phyloP scores from a whole-genome alignment of 2,113 vertebrate genomes.

The Paradisaea rubra region DNA sequence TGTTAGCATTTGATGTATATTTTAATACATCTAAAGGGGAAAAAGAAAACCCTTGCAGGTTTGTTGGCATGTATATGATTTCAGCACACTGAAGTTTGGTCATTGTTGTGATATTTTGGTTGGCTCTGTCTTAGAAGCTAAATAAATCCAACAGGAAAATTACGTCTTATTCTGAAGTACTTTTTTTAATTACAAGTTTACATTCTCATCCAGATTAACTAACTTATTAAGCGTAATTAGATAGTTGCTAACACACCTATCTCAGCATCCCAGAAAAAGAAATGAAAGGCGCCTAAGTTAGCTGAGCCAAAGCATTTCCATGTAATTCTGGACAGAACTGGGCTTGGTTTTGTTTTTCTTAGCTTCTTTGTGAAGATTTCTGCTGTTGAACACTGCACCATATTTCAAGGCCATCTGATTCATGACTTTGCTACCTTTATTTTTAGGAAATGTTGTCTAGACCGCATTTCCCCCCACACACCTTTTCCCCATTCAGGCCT shows the following conservation, averaged over 20 bases:
- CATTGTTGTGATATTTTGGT: neutral
- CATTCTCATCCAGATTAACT: neutral
- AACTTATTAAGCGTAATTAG: neutral
- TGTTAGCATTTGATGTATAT: neutral
- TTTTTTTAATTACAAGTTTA: neutral
- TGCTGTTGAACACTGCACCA: neutral
- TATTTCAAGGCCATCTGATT: neutral
- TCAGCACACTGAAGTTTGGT: neutral
- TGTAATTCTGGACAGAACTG: neutral
- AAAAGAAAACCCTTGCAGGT: neutral
- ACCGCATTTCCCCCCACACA: accelerated
- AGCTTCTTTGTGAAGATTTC: neutral
- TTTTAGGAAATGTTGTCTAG: neutral
- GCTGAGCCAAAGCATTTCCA: neutral
- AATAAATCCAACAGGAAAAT: neutral
- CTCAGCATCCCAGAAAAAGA: neutral
- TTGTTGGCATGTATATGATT: neutral
- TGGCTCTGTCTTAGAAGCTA: neutral
- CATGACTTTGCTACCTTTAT: neutral
- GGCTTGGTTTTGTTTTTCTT: neutral
- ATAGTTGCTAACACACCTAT: neutral
- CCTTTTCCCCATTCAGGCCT: neutral
- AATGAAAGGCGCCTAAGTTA: neutral
- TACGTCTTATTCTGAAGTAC: neutral
- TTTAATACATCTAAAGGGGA: neutral